Evolutionary conservation across 2,888 invertebrate genomes (phyloP).

Genomic region (Mermis nigrescens): DNA sequence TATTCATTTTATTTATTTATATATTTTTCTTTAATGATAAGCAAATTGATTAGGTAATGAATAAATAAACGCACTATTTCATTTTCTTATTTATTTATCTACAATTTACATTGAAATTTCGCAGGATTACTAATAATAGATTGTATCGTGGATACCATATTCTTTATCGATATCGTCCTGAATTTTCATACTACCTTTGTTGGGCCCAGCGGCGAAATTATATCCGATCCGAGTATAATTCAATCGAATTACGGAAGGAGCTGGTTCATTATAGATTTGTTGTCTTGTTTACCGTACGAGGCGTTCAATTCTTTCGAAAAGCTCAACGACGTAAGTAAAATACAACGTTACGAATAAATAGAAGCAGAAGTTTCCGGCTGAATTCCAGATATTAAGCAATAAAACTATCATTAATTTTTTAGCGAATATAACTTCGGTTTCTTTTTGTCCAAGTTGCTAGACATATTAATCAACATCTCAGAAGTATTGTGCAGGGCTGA

Average conservation of each 20-base stretch:
- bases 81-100: slow-evolving; percentile 37
- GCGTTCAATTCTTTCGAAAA: slow-evolving; percentile 99
- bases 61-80: too few species aligned
- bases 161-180: slow-evolving; percentile 98
- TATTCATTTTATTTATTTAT: too few species aligned
- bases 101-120: slow-evolving; percentile 17
- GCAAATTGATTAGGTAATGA: too few species aligned
- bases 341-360: neutral
- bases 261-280: slow-evolving; percentile 96
- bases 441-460: too few species aligned
- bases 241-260: slow-evolving; percentile 96
- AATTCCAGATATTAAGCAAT: neutral
- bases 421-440: too few species aligned
- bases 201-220: slow-evolving; percentile 62
- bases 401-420: too few species aligned
- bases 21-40: too few species aligned
- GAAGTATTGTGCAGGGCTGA: too few species aligned
- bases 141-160: slow-evolving; percentile 96
- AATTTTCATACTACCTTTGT: slow-evolving; percentile 99
- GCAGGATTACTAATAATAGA: slow-evolving; percentile 35
- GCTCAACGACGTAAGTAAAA: slow-evolving; percentile 51
- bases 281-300: slow-evolving; percentile 97
- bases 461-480: too few species aligned
- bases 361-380: neutral
- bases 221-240: slow-evolving; percentile 93